Percentiles rank a stretch among this genome's conserved stretches.
Conservation (phyloP, 2,113 vertebrate genomes). For the Herpetotheres cachinnans region DNA sequence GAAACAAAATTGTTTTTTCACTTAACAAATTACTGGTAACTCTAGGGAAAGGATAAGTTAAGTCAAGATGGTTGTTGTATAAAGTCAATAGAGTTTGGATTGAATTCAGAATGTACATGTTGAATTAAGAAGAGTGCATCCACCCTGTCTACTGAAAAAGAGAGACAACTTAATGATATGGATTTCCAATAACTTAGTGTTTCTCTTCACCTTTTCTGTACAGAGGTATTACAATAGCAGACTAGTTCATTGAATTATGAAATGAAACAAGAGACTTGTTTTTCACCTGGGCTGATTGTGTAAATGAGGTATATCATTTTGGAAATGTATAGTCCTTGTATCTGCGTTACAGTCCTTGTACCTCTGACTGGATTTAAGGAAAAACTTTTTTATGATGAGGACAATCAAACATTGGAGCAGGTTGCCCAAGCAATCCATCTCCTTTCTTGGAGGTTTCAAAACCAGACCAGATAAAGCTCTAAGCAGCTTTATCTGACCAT, state of each 20-base stretch:
- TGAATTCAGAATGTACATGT: background rate
- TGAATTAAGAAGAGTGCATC: background rate
- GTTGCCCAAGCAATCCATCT: background rate
- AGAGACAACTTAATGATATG: background rate
- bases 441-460: background rate
- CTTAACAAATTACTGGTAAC: background rate
- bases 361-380: background rate
- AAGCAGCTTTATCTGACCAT: background rate
- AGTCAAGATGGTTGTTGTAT: background rate
- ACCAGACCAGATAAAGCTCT: background rate
- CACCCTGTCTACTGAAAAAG: background rate
- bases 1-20: background rate
- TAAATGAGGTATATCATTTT: background rate
- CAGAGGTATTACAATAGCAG: background rate
- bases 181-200: background rate
- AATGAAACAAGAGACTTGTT: background rate
- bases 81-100: background rate
- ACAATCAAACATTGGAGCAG: background rate
- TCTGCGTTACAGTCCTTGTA: background rate
- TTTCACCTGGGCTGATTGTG: background rate
- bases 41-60: background rate
- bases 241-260: background rate
- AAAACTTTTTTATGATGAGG: background rate
- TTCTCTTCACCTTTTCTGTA: background rate
- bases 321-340: background rate